Base-by-base conservation (phyloP, 2,797 vertebrate species). In the Coendou prehensilis region DNA sequence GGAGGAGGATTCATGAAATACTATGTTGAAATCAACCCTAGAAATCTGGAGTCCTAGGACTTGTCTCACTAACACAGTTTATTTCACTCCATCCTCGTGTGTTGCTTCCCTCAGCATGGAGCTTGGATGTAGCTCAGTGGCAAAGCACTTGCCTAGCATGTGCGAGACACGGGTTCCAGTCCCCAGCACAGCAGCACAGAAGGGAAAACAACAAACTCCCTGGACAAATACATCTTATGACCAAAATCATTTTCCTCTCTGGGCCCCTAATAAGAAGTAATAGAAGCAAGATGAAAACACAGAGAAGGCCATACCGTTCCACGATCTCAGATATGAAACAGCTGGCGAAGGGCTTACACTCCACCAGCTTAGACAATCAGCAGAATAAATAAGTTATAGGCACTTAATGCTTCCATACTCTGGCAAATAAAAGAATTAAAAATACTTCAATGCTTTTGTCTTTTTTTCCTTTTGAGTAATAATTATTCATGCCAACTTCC, bases 51-150 rank as follows among this genome's bases (percentile, higher is more conserved):
- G 0, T 18, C 61, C 22, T n/a, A 59, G 26, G 7, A n/a, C 63
- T 2, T 6, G 2, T n/a, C 2, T 47, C 37, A 15, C 41, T 4
- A 4, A 2, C 1, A 3, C 41, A 23, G 1, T 52, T 7, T 26
- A 17, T 7, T 73, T 30, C 17, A 45, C 5, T 5, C 9, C 20
- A 26, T 26, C 15, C 67, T 37, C 18, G 14, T 28, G 10, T 22
- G 23, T 50, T 57, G 67, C 71, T 54, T 47, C 88, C 37, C 61
- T 37, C 37, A 26, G 52, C 30, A 23, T 9, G 47, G 47, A 28
- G 75, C 47, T 78, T 17, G 75, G 45, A 17, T 3, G 22, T 17
- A 76, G 47, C 15, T 28, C 75, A 52, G 47, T 22, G 45, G 17
- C 30, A 17, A 52, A 52, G 75, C 28, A 33, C 28, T 47, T 33